A percentile compares a stretch with the other conserved stretches of the same genome.
phyloP scores from a whole-genome alignment of 2,888 invertebrate genomes.

The Himalopsyche anomala region DNA sequence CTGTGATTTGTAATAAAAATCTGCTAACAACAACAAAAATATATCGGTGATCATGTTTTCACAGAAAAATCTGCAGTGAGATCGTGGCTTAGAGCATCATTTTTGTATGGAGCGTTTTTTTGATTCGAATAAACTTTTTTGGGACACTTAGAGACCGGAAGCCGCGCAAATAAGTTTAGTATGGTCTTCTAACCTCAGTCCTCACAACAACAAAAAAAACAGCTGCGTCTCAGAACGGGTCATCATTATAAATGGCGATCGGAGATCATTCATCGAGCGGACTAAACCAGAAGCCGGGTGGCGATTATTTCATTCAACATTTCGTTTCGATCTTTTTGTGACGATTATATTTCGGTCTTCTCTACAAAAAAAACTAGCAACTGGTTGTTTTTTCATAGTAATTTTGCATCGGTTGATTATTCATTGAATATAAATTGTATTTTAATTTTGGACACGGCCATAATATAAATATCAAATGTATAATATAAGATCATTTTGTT shows the following conservation, averaged over 20 bases:
- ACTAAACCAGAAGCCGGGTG: neutral
- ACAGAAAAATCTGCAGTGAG: neutral
- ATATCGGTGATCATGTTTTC: no score
- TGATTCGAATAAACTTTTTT: conserved; percentile 24
- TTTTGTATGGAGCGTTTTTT: conserved; percentile 16
- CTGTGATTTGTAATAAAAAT: no score
- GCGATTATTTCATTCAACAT: conserved; percentile 7
- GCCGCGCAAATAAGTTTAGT: conserved; percentile 24
- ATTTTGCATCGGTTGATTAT: no score
- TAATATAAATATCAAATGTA: no score
- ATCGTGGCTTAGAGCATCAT: neutral
- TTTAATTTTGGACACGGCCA: no score
- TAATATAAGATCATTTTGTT: no score
- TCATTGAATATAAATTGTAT: no score
- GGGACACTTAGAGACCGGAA: conserved; percentile 24
- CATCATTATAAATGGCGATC: conserved; percentile 21
- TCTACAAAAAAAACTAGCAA: no score
- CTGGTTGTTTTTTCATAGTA: no score
- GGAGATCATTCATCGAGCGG: neutral
- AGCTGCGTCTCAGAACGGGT: neutral
- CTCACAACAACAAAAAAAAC: neutral
- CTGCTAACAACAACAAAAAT: no score
- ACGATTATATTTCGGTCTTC: no score
- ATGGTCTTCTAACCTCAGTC: conserved; percentile 11
- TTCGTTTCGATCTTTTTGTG: conserved; percentile 2